These are phyloP conservation scores for Amphipoea lucens DNA, from an alignment of 2,888 invertebrate genomes.

Conservation along the genomic window DNA sequence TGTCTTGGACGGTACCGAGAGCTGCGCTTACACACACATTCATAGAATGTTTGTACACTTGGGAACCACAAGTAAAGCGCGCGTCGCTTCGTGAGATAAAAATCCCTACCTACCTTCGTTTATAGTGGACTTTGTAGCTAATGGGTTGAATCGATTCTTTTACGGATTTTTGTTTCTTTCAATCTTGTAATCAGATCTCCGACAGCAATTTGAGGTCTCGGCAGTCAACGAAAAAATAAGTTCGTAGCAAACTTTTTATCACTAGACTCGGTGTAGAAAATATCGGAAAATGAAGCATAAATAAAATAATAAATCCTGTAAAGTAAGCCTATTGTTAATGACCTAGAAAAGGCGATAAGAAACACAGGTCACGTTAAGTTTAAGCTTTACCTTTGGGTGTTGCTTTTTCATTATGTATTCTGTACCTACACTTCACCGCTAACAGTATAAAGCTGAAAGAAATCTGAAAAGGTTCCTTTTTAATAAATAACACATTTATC, in stretches of 20 bases:
- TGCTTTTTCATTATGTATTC: constrained; percentile 34
- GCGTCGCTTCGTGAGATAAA: too few relatives aligned
- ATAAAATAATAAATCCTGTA: constrained; percentile 7
- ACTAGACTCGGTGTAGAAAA: neutral
- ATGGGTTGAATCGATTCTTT: too few relatives aligned
- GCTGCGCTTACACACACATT: too few relatives aligned
- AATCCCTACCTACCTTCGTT: too few relatives aligned
- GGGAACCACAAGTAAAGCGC: too few relatives aligned
- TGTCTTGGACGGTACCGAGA: too few relatives aligned
- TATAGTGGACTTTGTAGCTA: too few relatives aligned
- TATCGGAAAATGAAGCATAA: constrained; percentile 8
- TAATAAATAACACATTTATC: neutral
- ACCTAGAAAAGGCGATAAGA: constrained; percentile 40
- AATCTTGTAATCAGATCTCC: too few relatives aligned
- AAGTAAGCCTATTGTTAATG: constrained; percentile 21
- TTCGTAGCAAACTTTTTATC: neutral
- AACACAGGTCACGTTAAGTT: constrained; percentile 29
- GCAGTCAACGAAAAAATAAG: neutral
- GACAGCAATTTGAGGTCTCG: neutral
- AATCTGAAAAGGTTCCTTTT: neutral
- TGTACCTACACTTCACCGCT: constrained; percentile 5
- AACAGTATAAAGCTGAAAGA: neutral
- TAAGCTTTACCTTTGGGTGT: constrained; percentile 23
- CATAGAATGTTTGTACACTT: too few relatives aligned
- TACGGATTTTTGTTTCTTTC: too few relatives aligned